Base-by-base conservation (phyloP, 1,140 invertebrate genomes). In the Elysia chlorotica region DNA sequence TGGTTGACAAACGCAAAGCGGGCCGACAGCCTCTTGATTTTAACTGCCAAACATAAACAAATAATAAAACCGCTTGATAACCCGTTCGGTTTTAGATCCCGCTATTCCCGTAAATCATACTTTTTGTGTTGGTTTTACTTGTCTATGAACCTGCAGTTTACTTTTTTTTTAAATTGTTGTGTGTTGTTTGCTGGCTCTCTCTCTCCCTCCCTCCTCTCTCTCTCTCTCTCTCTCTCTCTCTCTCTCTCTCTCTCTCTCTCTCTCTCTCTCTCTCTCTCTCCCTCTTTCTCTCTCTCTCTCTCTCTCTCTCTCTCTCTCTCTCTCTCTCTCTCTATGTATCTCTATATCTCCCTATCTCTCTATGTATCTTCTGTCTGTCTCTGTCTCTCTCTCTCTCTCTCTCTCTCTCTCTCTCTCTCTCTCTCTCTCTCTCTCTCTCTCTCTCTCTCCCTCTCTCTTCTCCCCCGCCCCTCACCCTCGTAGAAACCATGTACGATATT, bases 191-290 rank as follows among this genome's bases (percentile, higher is more conserved):
- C 41, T 48, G 41, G n/a, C 41, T n/a, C n/a, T 48, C 41, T 48
- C 41, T 48, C 41, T 48, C 41, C n/a, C 41, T 63, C n/a, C 35
- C 19, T 31, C 14, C 61, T 63, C 2, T 63, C 30, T 3, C 28
- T 63, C 21, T 63, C n/a, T 63, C 61, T 63, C 28, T 63, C 61
- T 63, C 61, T 63, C 28, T 63, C 61, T 28, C 21, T 28, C n/a
- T 63, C 21, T 63, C 61, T 63, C 61, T 31, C 28, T 63, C 28
- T 63, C 61, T 63, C 61, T 63, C 35, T 35, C 28, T 31, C 61
- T 63, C 17, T 21, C 35, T 19, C 19, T 63, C 61, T 31, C 3
- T n/a, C 28, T 63, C 17, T 31, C 61, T 63, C 30, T 25, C 61
- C n/a, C 28, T 63, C 35, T 63, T 48, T 48, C 41, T 48, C 41